Conservation (phyloP, 2,888 invertebrate species). For the Drosophila paranaensis region DNA sequence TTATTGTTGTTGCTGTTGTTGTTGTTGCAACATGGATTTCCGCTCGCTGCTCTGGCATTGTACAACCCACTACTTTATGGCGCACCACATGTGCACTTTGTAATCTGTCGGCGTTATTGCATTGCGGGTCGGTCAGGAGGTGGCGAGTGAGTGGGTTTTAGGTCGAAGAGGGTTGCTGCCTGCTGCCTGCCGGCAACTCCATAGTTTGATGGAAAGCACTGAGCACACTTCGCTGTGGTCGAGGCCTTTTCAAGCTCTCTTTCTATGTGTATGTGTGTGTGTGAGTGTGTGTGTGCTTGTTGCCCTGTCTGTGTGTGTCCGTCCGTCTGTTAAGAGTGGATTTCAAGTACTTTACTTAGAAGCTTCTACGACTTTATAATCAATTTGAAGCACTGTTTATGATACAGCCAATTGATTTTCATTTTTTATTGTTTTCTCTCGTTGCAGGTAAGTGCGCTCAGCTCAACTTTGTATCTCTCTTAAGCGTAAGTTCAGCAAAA, state of each 20-base stretch:
- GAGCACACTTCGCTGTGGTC: conserved; percentile 65
- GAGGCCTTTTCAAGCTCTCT: conserved; percentile 48
- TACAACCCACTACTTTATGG: conserved; percentile 71
- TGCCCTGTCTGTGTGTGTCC: conserved; percentile 7
- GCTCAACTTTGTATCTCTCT: conserved; percentile 44
- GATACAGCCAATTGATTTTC: conserved; percentile 57
- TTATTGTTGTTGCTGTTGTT: conserved; percentile 13
- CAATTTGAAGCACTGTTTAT: conserved; percentile 57
- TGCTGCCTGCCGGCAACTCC: neutral
- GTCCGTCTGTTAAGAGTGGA: conserved; percentile 26
- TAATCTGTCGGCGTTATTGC: conserved; percentile 81
- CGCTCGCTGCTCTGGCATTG: conserved; percentile 52
- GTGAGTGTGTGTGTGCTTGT: conserved; percentile 14
- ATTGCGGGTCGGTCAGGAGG: conserved; percentile 56
- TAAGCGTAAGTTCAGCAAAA: conserved; percentile 38
- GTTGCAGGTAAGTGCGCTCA: conserved; percentile 57
- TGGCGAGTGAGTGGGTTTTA: neutral
- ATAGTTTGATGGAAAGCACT: conserved; percentile 30
- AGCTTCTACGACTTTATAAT: conserved; percentile 51
- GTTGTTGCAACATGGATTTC: conserved; percentile 71
- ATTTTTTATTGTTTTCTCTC: conserved; percentile 55
- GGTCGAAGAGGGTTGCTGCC: neutral
- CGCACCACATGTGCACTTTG: conserved; percentile 80
- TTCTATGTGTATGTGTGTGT: conserved; percentile 9
- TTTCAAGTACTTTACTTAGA: conserved; percentile 52